Percentiles rank a stretch among this genome's conserved stretches.
Conservation (phyloP, 2,888 invertebrate species). For the Lasius platythorax region DNA sequence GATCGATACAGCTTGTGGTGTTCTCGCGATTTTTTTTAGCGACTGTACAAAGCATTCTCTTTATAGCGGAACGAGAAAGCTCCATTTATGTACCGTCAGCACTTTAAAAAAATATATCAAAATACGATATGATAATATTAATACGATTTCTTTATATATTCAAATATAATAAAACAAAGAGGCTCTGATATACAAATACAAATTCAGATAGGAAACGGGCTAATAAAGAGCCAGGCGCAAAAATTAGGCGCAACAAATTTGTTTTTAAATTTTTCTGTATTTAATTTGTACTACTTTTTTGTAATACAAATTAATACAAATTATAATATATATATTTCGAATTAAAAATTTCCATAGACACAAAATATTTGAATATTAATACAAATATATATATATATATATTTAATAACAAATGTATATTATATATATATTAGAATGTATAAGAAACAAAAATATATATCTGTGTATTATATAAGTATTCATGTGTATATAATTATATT, state of each 20-base stretch:
- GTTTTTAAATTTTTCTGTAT: no score
- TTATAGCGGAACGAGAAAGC: not conserved
- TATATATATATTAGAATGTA: not conserved
- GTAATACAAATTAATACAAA: no score
- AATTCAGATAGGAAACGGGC: no score
- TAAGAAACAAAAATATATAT: not conserved
- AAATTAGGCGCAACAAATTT: no score
- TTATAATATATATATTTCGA: no score
- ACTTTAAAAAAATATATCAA: not conserved
- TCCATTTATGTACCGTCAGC: not conserved
- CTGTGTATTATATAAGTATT: not conserved
- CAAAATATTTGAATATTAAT: no score
- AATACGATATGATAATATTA: not conserved
- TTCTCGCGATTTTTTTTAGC: not conserved
- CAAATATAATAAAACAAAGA: not conserved
- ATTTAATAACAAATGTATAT: no score
- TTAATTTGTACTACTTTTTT: no score
- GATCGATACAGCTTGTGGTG: not conserved
- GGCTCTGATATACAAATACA: no score
- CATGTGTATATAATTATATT: not conserved
- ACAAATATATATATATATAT: not conserved
- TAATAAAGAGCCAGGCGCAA: no score
- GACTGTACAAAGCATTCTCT: not conserved
- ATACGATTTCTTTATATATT: not conserved
- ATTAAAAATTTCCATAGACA: no score